phyloP scores from a whole-genome alignment of 2,113 vertebrate genomes.

The Sinocyclocheilus grahami region DNA sequence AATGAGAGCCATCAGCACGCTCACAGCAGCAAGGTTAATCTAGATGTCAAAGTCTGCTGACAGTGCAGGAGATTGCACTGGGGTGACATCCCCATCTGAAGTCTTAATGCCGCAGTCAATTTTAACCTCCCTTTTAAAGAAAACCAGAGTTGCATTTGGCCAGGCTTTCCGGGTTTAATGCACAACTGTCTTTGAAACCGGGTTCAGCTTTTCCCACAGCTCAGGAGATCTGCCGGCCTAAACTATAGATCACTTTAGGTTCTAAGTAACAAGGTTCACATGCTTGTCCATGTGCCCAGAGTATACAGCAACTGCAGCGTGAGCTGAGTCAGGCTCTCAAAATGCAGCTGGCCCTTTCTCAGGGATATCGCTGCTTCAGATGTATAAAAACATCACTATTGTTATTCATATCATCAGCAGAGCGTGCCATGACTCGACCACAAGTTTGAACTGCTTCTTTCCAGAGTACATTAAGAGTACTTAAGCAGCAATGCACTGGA shows the following conservation, averaged over 20 bases:
- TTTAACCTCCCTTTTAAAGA: constrained; percentile 25
- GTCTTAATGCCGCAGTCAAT: constrained; percentile 50
- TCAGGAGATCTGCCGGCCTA: neutral
- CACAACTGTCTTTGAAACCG: neutral
- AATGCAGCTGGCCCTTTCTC: neutral
- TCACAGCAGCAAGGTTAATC: constrained; percentile 52
- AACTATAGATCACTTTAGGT: constrained; percentile 34
- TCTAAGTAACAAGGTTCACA: constrained; percentile 35
- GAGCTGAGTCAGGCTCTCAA: constrained; percentile 1
- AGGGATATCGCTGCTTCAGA: constrained; percentile 7
- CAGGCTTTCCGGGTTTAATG: neutral
- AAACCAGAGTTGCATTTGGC: constrained; percentile 27
- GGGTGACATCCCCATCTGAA: constrained; percentile 46
- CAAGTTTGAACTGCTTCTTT: neutral
- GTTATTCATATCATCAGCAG: constrained; percentile 11
- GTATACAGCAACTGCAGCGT: neutral
- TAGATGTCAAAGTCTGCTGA: constrained; percentile 59
- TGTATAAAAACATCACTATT: neutral
- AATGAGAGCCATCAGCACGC: constrained; percentile 43
- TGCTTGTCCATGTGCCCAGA: constrained; percentile 18
- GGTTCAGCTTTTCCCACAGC: constrained; percentile 31
- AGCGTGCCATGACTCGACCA: neutral
- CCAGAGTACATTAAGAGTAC: neutral
- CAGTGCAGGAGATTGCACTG: constrained; percentile 50
- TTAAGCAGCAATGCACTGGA: constrained; percentile 4